Evolutionary conservation across 1,140 invertebrate genomes (phyloP).

Genomic region (Pollicipes pollicipes): DNA sequence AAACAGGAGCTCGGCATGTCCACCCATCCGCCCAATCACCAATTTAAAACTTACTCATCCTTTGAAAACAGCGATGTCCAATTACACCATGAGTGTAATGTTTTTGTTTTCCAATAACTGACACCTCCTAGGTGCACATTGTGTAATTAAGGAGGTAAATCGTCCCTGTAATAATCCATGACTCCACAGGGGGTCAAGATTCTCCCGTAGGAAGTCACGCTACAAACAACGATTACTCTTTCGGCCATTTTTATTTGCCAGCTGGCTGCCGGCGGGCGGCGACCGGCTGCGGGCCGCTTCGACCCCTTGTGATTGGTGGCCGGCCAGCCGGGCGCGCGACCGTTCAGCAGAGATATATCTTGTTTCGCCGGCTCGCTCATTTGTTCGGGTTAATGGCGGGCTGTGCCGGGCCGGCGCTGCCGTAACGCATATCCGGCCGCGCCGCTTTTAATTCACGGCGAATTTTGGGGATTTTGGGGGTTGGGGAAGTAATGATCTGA

Average conservation of each 20-base stretch:
- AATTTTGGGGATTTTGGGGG: no score
- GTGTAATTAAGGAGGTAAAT: background rate
- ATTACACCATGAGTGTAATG: slow-evolving; percentile 1
- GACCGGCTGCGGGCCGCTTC: no score
- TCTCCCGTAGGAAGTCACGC: slow-evolving; percentile 1
- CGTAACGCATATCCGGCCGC: background rate
- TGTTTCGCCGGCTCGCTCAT: background rate
- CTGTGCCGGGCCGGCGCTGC: background rate
- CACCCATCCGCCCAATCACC: background rate
- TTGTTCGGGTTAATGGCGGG: background rate
- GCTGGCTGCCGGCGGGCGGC: background rate
- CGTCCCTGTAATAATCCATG: background rate
- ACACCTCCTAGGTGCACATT: background rate
- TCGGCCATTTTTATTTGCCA: background rate
- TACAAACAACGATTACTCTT: slow-evolving; percentile 2
- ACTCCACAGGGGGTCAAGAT: background rate
- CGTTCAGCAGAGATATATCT: background rate
- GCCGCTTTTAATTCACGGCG: background rate
- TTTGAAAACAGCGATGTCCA: background rate
- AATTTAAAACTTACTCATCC: background rate
- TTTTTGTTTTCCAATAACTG: slow-evolving; percentile 2
- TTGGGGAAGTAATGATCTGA: no score
- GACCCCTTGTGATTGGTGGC: background rate
- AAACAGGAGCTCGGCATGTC: background rate
- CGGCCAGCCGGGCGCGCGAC: background rate